Evolutionary conservation across 2,888 invertebrate species (phyloP).

Genomic region (Coronaproctus castanopsis): DNA sequence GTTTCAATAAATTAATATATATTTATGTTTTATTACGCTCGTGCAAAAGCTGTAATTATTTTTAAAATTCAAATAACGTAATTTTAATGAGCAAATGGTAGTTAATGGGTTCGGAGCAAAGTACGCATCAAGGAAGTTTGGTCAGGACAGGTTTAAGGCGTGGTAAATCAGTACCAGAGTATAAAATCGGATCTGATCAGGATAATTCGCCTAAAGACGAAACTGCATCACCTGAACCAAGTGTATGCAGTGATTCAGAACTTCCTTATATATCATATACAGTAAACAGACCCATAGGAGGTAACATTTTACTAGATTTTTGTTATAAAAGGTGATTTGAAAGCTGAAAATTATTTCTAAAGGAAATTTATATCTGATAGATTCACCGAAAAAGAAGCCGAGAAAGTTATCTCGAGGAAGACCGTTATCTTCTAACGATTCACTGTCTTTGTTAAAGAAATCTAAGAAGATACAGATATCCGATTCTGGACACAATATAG

Average conservation of each 20-base stretch:
- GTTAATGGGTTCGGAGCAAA: slow-evolving; percentile 23
- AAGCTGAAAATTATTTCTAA: no score
- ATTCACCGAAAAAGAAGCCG: slow-evolving; percentile 60
- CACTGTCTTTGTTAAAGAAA: slow-evolving; percentile 20
- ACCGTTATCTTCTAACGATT: slow-evolving; percentile 20
- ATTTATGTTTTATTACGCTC: no score
- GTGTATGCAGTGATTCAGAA: slow-evolving; percentile 73
- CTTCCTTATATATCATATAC: slow-evolving; percentile 81
- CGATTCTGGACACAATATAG: slow-evolving; percentile 44
- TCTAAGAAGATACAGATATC: slow-evolving; percentile 15
- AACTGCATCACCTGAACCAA: slow-evolving; percentile 64
- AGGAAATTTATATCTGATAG: slow-evolving; percentile 27
- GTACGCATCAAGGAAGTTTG: slow-evolving; percentile 19
- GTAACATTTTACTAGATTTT: slow-evolving; percentile 25
- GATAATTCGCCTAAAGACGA: slow-evolving; percentile 25
- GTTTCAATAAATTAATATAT: no score
- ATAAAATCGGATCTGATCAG: slow-evolving; percentile 17
- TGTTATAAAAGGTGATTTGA: no score
- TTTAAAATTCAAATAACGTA: neutral
- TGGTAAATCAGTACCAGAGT: slow-evolving; percentile 23
- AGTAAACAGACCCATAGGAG: slow-evolving; percentile 69
- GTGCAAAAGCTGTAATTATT: no score
- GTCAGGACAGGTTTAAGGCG: slow-evolving; percentile 18
- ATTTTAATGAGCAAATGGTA: neutral
- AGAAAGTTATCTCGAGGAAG: slow-evolving; percentile 29